Base-by-base conservation (phyloP, 2,797 vertebrate species). In the Oreochromis grahami region DNA sequence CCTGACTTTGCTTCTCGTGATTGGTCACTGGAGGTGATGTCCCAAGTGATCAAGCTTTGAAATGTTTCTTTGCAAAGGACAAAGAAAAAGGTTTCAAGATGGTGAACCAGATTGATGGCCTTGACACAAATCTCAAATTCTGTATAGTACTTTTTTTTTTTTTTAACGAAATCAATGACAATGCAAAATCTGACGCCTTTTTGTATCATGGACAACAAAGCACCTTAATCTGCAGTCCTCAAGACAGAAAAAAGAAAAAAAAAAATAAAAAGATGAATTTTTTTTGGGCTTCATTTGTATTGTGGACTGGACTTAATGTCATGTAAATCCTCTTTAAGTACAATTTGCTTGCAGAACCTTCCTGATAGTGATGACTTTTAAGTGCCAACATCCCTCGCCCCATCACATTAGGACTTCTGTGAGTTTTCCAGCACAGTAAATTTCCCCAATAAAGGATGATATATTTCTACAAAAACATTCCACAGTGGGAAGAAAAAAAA, bases 171-270 rank as follows among this genome's bases (percentile, higher is more conserved):
- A 86, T 84, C 51, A 8, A 90, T 29, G 65, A 82, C 86, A 88
- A 91, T 93, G 92, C 87, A 94, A 93, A 87, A 91, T 87, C 81
- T 79, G 72, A 91, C 87, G 93, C 92, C 92, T 95, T 96, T 94
- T 91, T 34, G 48, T 93, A 92, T 82, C 60, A 86, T 88, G 91
- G 90, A 91, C 88, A 87, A 68, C 45, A 80, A 93, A 92, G 94
- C 94, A 95, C 93, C 93, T 95, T 94, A 91, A 88, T 85, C 84
- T 89, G 77, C 79, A 82, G 68, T 88, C 78, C 85, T 86, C 82
- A 77, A 83, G 51, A 55, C 43, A n/a, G 76, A 50, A 55, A 79
- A 45, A 48, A 26, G 6, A 74, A 38, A 10, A 6, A 32, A 32
- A 43, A 24, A 78, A 9, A 24, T 7, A 45, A 76, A 81, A 29